Conservation (phyloP, 1,140 invertebrate genomes). For the Parapsyche elsis region DNA sequence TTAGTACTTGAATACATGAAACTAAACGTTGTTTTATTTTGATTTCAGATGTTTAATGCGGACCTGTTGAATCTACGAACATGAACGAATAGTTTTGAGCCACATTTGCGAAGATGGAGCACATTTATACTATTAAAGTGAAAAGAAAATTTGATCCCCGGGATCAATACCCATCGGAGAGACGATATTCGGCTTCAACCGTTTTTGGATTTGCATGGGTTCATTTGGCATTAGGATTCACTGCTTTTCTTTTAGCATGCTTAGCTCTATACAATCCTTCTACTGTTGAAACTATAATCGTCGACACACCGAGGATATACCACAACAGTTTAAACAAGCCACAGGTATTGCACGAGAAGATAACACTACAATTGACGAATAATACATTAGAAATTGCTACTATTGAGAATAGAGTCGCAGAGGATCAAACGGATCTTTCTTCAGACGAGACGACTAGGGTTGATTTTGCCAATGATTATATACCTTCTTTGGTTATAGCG, state of each 20-base stretch:
- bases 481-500: neutral
- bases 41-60: neutral
- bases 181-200: conserved; percentile 74
- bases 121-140: conserved; percentile 74
- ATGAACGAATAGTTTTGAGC: neutral
- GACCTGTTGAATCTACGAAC: neutral
- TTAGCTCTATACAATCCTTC: conserved; percentile 65
- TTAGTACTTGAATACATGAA: neutral
- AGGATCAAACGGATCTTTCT: neutral
- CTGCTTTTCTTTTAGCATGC: conserved; percentile 68
- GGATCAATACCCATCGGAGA: conserved; percentile 72
- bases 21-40: neutral
- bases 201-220: conserved; percentile 73
- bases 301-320: neutral
- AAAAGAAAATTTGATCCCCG: conserved; percentile 70
- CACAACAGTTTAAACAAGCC: neutral
- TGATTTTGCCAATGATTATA: neutral
- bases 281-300: neutral
- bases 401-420: neutral
- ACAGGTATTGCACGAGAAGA: neutral
- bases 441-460: neutral
- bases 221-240: conserved; percentile 68
- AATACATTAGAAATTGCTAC: neutral
- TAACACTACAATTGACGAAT: neutral
- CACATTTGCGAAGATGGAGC: conserved; percentile 67